Evolutionary conservation across 2,888 invertebrate species (phyloP), one percentile per base, ranked within the genome.

Genomic region (Harmothoe impar): DNA sequence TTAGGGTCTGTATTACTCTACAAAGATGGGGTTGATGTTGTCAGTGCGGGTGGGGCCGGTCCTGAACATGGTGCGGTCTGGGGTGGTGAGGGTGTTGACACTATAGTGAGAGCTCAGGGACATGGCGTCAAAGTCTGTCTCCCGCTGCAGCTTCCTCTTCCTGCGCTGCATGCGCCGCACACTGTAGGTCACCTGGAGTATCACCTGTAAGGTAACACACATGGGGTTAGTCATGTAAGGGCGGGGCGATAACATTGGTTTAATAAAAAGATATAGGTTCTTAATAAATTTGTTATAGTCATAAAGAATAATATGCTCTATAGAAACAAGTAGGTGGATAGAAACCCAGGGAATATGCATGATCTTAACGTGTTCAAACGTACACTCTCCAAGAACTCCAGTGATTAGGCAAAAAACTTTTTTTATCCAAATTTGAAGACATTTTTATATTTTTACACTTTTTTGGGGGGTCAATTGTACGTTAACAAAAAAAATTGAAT

Each of bases 31-130:
- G 29, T 51, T 84, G 3, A 84, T 35, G 20, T 0, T 35, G 29
- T 84, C 84, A 3, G 43, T 43, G 23, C 84, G 23, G 43, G 33
- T 43, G 0, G 25, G 29, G 3, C 84, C 84, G 25, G 35, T 25
- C 23, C 84, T 33, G 43, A 84, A 84, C 43, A 84, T 35, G 12
- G 84, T 84, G 12, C 84, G 10, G 43, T 84, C 84, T 43, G 84
- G 84, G 1, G 84, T 84, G 1, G 84, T 84, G 35, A 23, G 33
- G 25, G 5, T 84, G 43, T 29, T 84, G 35, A 23, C 1, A 23
- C 35, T 84, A 35, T 29, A 33, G 0, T 23, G 23, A n/a, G 84
- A 84, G 20, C 51, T 10, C 23, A 84, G 0, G 1, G 84, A 84
- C 23, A 84, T 1, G 23, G 0, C 33, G 43, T 84, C 84, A 43